These are phyloP conservation scores for Carcharodon carcharias DNA, from an alignment of 2,797 vertebrate genomes.

Conservation along the genomic window DNA sequence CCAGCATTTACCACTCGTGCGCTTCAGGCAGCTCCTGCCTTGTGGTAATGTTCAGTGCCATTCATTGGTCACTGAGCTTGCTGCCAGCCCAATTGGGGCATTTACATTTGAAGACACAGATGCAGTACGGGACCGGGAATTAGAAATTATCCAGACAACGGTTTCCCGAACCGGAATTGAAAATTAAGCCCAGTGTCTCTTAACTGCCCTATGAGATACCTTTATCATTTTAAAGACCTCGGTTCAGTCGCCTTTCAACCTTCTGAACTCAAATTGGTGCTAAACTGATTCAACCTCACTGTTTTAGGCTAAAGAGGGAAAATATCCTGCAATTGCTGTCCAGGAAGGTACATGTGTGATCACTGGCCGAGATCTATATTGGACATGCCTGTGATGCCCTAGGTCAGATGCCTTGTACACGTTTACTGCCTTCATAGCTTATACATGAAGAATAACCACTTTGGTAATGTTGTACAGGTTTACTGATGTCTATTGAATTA, in stretches of 20 bases:
- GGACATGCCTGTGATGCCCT: neutral
- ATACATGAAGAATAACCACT: neutral
- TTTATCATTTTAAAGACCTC: neutral
- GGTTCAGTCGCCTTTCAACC: neutral
- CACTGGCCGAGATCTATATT: neutral
- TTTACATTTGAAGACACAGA: neutral
- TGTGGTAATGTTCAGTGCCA: too few species aligned
- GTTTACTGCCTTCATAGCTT: neutral
- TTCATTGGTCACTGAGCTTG: too few species aligned
- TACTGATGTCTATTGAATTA: neutral
- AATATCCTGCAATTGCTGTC: neutral
- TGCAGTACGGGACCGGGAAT: neutral
- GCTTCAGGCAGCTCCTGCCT: neutral
- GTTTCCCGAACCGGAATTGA: neutral
- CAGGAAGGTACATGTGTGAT: neutral
- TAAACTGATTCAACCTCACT: neutral
- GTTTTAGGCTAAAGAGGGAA: too few species aligned
- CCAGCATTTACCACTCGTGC: neutral
- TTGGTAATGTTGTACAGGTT: neutral
- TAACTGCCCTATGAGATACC: neutral
- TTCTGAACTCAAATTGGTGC: neutral
- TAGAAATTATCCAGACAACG: neutral
- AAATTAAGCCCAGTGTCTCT: neutral
- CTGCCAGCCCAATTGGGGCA: neutral
- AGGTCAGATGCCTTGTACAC: neutral